A percentile compares a stretch with the other conserved stretches of the same genome.
phyloP scores from a whole-genome alignment of 2,888 invertebrate species.

The Pollenia angustigena region DNA sequence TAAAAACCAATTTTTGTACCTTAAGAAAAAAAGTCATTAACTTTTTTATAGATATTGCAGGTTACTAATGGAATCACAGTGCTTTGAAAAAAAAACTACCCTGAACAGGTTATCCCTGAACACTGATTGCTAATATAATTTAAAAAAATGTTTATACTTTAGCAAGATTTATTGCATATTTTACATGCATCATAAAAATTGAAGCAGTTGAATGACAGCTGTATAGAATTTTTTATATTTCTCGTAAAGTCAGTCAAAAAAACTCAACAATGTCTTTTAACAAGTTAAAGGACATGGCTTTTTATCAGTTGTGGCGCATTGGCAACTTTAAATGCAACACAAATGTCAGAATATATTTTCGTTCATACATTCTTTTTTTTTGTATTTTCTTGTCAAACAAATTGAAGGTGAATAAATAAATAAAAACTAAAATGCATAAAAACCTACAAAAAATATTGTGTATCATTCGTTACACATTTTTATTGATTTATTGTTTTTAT shows the following conservation, averaged over 20 bases:
- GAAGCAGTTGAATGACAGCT: slow-evolving; percentile 35
- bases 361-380: slow-evolving; percentile 5
- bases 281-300: slow-evolving; percentile 62
- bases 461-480: slow-evolving; percentile 64
- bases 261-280: slow-evolving; percentile 34
- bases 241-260: neutral
- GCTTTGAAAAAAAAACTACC: too few relatives aligned
- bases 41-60: too few relatives aligned
- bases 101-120: too few relatives aligned
- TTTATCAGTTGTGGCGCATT: slow-evolving; percentile 49
- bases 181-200: slow-evolving; percentile 52
- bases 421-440: slow-evolving; percentile 33
- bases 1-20: too few relatives aligned
- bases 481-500: slow-evolving; percentile 55
- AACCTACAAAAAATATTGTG: slow-evolving; percentile 8
- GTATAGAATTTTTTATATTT: slow-evolving; percentile 19
- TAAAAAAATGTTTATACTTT: neutral
- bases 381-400: slow-evolving; percentile 22
- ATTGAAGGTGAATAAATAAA: slow-evolving; percentile 66
- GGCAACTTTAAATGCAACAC: slow-evolving; percentile 33
- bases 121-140: neutral
- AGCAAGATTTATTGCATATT: slow-evolving; percentile 33
- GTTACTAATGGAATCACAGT: too few relatives aligned
- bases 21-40: too few relatives aligned
- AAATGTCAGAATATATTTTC: slow-evolving; percentile 51